Conservation (phyloP, 2,113 vertebrate genomes). For the Megaceryle maxima region DNA sequence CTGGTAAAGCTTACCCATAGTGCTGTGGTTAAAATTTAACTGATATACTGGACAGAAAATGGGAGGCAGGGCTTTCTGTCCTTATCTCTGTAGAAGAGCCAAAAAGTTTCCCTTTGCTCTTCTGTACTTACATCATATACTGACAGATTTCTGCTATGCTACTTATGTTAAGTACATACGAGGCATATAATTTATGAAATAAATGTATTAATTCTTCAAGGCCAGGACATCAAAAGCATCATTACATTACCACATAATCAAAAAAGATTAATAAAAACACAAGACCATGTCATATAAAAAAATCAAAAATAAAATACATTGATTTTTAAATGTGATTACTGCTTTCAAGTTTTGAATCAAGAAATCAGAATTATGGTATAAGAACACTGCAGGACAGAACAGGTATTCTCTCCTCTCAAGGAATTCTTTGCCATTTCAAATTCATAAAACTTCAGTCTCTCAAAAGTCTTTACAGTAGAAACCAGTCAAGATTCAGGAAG, state of each 20-base stretch:
- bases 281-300: not conserved
- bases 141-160: not conserved
- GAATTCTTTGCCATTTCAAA: not conserved
- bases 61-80: not conserved
- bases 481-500: not conserved
- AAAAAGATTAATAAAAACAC: not conserved
- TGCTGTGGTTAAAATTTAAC: conserved; percentile 16
- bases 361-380: not conserved
- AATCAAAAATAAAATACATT: not conserved
- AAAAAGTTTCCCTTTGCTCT: not conserved
- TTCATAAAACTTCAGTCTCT: not conserved
- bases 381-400: not conserved
- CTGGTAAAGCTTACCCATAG: rapidly evolving
- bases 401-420: not conserved
- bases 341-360: not conserved
- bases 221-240: not conserved
- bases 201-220: not conserved
- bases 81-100: not conserved
- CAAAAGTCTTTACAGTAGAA: not conserved
- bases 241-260: not conserved
- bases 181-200: not conserved
- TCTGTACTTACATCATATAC: rapidly evolving
- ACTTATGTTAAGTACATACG: rapidly evolving
- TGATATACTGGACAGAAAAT: not conserved
- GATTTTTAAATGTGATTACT: not conserved